Base-by-base conservation (phyloP, 2,888 invertebrate species). In the Cetonia aurata region DNA sequence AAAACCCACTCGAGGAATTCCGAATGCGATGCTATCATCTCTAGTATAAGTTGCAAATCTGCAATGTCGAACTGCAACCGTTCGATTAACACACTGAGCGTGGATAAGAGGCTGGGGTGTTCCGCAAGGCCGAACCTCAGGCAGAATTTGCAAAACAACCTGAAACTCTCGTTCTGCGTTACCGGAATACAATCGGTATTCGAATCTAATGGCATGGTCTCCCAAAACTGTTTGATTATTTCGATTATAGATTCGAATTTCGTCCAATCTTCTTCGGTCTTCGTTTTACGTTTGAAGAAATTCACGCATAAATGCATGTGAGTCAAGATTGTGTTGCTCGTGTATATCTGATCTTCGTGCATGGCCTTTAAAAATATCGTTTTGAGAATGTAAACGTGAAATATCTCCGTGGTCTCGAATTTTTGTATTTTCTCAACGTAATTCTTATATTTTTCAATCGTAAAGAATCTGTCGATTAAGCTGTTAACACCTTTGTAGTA, bases 21-120 rank as follows among this genome's bases (percentile, higher is more conserved):
- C 0, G 94, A 94, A 84, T 95, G 94, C 0, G 91, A 90, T 3
- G 89, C 88, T 9, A 91, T 88, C 92, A 94, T 92, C 73, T 93
- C 92, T 75, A 93, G 91, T 6, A 93, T 82, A 17, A 87, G 86
- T 57, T 83, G 85, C 0, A 86, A 83, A 17, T 86, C 85, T 15
- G 89, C 84, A 50, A 87, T 85, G 3, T 84, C 81, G 0, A 89
- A 81, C 68, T 88, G 86, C 1, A 91, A 86, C 13, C 91, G 80
- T 60, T 82, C 85, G 0, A 88, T 86, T 37, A 93, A 79, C 12
- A 89, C 83, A 71, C 86, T 86, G 13, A 93, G 79, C 41, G 91
- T 77, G 73, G 87, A 83, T 12, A 84, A 70, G 25, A 83, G 75
- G 56, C 72, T 52, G 0, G 73, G 12, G 17, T 79, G 71, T 0